Evolutionary conservation across 2,888 invertebrate species (phyloP).

Genomic region (Hirtodrosophila alboralis): DNA sequence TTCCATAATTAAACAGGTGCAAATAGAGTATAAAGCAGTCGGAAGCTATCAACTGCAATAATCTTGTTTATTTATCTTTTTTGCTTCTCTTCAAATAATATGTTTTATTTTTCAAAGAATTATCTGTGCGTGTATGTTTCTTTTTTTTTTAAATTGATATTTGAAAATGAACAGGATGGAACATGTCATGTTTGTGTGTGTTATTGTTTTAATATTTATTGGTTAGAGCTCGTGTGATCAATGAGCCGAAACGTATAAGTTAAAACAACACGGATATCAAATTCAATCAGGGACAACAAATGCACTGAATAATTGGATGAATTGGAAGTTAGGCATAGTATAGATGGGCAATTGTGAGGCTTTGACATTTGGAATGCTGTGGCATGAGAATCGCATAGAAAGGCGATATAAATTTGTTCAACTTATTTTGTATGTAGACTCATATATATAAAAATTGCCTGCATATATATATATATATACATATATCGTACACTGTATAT

Average conservation of each 20-base stretch:
- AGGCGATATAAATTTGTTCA: no score
- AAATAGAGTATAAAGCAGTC: no score
- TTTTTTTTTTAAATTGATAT: conserved; percentile 17
- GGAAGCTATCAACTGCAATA: no score
- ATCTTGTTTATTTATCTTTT: conserved; percentile 5
- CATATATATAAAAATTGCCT: no score
- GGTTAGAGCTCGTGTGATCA: conserved; percentile 40
- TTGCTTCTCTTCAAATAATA: conserved; percentile 30
- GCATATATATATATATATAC: no score
- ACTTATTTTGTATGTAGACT: no score
- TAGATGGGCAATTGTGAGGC: no score
- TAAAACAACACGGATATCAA: conserved; percentile 38
- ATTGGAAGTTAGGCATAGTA: conserved; percentile 12
- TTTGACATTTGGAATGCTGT: no score
- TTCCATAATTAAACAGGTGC: no score
- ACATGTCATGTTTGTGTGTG: conserved; percentile 3
- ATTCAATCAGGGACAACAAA: conserved; percentile 40
- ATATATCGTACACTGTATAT: conserved; percentile 1
- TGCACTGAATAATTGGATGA: conserved; percentile 39
- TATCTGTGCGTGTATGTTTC: conserved; percentile 19
- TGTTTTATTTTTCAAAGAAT: conserved; percentile 28
- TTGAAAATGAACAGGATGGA: conserved; percentile 25
- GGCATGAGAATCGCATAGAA: conserved; percentile 1
- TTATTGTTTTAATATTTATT: conserved; percentile 50
- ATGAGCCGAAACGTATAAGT: conserved; percentile 40